phyloP scores from a whole-genome alignment of 1,140 invertebrate genomes.

The Neodiprion virginianus region DNA sequence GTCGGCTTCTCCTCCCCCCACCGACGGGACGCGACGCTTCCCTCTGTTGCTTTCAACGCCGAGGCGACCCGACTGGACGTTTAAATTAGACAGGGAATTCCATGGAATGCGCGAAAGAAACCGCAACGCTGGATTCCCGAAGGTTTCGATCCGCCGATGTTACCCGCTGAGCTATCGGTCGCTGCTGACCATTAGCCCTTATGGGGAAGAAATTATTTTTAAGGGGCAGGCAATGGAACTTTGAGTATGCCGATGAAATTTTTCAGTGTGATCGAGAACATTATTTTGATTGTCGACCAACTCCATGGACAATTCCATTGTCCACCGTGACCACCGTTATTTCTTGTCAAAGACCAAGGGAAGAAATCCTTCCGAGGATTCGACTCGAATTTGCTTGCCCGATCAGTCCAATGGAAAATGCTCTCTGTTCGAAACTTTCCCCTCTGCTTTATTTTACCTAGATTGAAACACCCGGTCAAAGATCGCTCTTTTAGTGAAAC shows the following conservation, averaged over 20 bases:
- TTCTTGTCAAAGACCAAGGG: not conserved
- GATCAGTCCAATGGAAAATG: no score
- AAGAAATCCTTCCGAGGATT: not conserved
- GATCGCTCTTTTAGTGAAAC: no score
- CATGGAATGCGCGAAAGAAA: constrained; percentile 55
- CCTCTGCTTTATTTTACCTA: no score
- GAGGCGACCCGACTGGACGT: constrained; percentile 47
- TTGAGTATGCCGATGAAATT: constrained; percentile 7
- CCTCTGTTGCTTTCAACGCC: constrained; percentile 30
- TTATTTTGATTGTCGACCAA: constrained; percentile 6
- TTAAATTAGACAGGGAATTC: constrained; percentile 60
- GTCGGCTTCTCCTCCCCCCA: not conserved
- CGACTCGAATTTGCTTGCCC: not conserved
- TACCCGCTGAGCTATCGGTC: constrained; percentile 42
- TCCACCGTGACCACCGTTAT: constrained; percentile 1
- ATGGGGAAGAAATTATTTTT: constrained; percentile 47
- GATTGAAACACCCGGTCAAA: no score
- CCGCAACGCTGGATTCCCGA: constrained; percentile 46
- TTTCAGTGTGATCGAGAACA: constrained; percentile 7
- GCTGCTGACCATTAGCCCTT: constrained; percentile 50
- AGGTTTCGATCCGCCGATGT: constrained; percentile 48
- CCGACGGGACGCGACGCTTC: constrained; percentile 17
- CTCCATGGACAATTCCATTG: not conserved
- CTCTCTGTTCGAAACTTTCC: no score
- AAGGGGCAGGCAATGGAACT: constrained; percentile 2